Base-by-base conservation (phyloP, 2,888 invertebrate genomes). In the Hofmannophila pseudospretella region DNA sequence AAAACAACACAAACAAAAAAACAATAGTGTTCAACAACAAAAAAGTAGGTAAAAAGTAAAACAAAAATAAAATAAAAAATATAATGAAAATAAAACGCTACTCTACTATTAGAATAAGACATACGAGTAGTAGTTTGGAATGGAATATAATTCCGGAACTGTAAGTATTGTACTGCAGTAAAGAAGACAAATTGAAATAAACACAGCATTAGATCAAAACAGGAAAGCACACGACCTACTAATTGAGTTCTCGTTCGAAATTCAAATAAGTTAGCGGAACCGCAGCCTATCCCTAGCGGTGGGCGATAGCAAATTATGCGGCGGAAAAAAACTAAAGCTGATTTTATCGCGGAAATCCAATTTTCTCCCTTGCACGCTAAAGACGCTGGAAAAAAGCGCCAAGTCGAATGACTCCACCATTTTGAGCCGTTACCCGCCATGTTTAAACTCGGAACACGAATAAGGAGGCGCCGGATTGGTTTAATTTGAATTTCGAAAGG, bases 271-370 rank as follows among this genome's bases (percentile, higher is more conserved):
- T 64, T 63, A 62, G 61, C 70, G 66, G 71, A 73, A 74, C 67
- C 59, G 54, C 63, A 63, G 62, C 64, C 70, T 60, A 67, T 66
- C 69, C 72, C 67, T 64, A 58, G 58, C 68, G 57, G 54, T 54
- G 54, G 51, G 57, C 51, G 66, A 60, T 62, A 64, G 76, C 74
- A 77, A 81, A 84, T 82, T 78, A 81, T 76, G 67, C 73, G 64
- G 65, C 55, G 67, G 72, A 75, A 74, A 78, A 81, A 80, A 62
- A 67, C 68, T 63, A 70, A 73, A 79, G 79, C 77, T 78, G 85
- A 86, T 86, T 86, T 85, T 84, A 85, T 84, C 86, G 77, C 80
- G 84, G 77, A 85, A 84, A 86, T 82, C 82, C 86, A 85, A 85
- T 85, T 85, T 85, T 85, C 85, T 82, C 81, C 82, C 80, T 78